phyloP scores from a whole-genome alignment of 1,140 invertebrate genomes.

The Venustaconcha ellipsiformis region DNA sequence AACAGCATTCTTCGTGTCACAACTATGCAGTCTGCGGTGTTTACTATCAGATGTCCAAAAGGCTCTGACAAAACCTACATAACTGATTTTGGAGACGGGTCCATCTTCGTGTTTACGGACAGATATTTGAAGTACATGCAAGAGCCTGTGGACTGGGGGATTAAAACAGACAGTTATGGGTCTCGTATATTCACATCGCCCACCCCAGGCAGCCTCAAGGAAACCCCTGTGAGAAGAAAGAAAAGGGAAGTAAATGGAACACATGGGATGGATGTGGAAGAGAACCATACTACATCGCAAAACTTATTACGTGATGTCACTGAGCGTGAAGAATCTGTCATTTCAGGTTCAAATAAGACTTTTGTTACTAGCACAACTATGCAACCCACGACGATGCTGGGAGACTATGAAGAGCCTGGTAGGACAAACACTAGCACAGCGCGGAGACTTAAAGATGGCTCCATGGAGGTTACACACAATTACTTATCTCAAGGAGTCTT shows the following conservation, averaged over 20 bases:
- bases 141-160: slow-evolving; percentile 11
- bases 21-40: slow-evolving; percentile 30
- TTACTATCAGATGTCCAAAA: slow-evolving; percentile 47
- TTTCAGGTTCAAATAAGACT: not conserved
- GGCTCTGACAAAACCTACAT: slow-evolving; percentile 57
- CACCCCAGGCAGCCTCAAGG: too few relatives aligned
- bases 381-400: slow-evolving; percentile 1
- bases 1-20: slow-evolving; percentile 37
- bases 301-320: too few relatives aligned
- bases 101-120: slow-evolving; percentile 42
- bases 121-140: slow-evolving; percentile 27
- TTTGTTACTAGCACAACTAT: not conserved
- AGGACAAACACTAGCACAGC: slow-evolving; percentile 15
- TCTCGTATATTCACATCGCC: not conserved
- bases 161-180: slow-evolving; percentile 2
- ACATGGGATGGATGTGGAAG: too few relatives aligned
- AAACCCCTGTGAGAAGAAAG: too few relatives aligned
- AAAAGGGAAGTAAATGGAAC: too few relatives aligned
- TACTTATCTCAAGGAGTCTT: slow-evolving; percentile 47
- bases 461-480: slow-evolving; percentile 45
- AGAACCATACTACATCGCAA: too few relatives aligned
- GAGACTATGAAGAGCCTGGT: slow-evolving; percentile 4
- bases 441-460: slow-evolving; percentile 12
- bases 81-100: slow-evolving; percentile 57
- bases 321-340: too few relatives aligned